These are phyloP conservation scores for Ahaetulla prasina DNA, from an alignment of 2,113 vertebrate species.

Conservation along the genomic window DNA sequence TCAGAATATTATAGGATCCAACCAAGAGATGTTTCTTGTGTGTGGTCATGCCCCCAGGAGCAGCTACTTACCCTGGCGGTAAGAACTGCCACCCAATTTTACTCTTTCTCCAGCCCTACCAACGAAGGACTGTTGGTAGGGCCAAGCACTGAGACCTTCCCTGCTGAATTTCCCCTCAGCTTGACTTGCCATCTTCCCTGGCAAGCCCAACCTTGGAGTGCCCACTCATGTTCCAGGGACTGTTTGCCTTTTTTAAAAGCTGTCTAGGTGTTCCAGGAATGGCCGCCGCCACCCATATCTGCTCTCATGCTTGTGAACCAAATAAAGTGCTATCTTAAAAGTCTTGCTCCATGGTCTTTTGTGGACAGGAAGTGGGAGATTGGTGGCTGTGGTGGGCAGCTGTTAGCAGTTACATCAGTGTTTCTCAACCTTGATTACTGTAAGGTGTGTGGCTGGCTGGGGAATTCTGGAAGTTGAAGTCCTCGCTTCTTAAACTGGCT, in stretches of 20 bases:
- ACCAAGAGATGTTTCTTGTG: background rate
- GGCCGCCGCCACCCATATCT: background rate
- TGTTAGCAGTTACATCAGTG: background rate
- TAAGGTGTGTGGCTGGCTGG: no score
- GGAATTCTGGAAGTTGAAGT: no score
- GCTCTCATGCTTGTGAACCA: background rate
- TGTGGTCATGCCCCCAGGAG: background rate
- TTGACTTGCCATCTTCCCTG: background rate
- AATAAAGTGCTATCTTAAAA: slow-evolving; percentile 4
- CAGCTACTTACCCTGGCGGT: background rate
- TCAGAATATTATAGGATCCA: background rate
- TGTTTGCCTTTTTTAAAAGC: background rate
- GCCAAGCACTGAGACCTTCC: background rate
- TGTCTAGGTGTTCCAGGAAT: background rate
- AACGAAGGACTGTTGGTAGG: background rate
- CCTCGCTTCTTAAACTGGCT: background rate
- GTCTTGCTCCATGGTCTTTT: background rate
- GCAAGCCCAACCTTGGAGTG: background rate
- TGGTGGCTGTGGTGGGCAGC: background rate
- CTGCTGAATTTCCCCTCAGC: background rate
- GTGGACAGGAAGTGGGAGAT: background rate
- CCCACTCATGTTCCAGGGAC: background rate
- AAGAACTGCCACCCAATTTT: background rate
- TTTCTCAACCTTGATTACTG: background rate
- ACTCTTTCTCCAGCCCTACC: background rate